Evolutionary conservation across 2,888 invertebrate genomes (phyloP).

Genomic region (Melanostoma mellinum): DNA sequence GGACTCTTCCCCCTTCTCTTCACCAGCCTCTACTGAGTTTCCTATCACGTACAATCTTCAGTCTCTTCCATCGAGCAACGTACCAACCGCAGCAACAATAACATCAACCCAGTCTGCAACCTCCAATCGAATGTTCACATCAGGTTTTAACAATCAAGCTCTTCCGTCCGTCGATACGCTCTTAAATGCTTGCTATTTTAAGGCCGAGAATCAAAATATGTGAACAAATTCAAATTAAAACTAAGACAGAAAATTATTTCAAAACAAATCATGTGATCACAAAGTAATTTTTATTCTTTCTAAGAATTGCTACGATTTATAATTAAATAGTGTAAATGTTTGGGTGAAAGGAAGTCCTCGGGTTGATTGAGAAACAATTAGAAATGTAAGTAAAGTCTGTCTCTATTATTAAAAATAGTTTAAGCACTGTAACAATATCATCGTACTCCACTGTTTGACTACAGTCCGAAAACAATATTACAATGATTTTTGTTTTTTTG

Average conservation of each 20-base stretch:
- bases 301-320: slow-evolving; percentile 52
- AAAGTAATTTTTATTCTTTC: slow-evolving; percentile 62
- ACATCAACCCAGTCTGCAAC: slow-evolving; percentile 39
- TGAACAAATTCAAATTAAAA: slow-evolving; percentile 25
- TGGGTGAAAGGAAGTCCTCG: slow-evolving; percentile 55
- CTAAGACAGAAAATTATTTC: slow-evolving; percentile 70
- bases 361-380: slow-evolving; percentile 39
- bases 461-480: too few relatives aligned
- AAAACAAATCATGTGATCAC: slow-evolving; percentile 72
- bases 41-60: slow-evolving; percentile 62
- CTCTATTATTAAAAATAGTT: slow-evolving; percentile 35
- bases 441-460: too few relatives aligned
- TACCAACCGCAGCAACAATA: slow-evolving; percentile 66
- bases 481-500: too few relatives aligned
- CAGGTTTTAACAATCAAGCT: slow-evolving; percentile 76
- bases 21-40: slow-evolving; percentile 80
- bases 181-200: slow-evolving; percentile 73
- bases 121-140: slow-evolving; percentile 74
- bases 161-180: slow-evolving; percentile 81
- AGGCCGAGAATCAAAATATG: slow-evolving; percentile 63
- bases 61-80: slow-evolving; percentile 60
- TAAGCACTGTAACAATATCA: slow-evolving; percentile 8
- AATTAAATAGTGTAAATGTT: slow-evolving; percentile 54
- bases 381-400: slow-evolving; percentile 26
- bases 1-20: slow-evolving; percentile 80